A percentile compares a stretch with the other conserved stretches of the same genome.
phyloP scores from a whole-genome alignment of 2,888 invertebrate species.

The Ectemnius continuus region DNA sequence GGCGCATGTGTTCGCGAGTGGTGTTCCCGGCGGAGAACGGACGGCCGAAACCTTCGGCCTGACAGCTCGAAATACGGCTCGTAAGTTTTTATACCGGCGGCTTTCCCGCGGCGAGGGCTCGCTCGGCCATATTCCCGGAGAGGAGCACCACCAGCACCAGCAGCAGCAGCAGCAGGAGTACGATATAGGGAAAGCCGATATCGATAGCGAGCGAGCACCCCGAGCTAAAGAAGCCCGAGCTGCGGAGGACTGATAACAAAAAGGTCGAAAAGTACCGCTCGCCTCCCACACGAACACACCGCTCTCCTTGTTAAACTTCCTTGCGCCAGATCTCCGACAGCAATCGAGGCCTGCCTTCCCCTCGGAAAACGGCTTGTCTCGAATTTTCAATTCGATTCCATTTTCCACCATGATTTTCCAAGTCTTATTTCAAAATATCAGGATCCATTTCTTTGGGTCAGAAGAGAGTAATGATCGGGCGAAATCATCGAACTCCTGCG shows the following conservation, averaged over 20 bases:
- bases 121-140: slow-evolving; percentile 45
- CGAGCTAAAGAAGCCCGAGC: slow-evolving; percentile 35
- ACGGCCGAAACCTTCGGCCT: slow-evolving; percentile 54
- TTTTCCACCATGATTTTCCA: no score
- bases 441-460: neutral
- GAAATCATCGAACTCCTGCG: slow-evolving; percentile 11
- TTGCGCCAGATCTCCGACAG: neutral
- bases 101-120: slow-evolving; percentile 12
- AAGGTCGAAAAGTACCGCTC: slow-evolving; percentile 46
- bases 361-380: neutral
- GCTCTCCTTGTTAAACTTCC: neutral
- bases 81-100: slow-evolving; percentile 60
- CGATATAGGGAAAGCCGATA: slow-evolving; percentile 16
- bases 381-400: no score
- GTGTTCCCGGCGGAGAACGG: slow-evolving; percentile 10
- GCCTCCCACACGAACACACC: no score
- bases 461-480: slow-evolving; percentile 29
- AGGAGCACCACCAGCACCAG: slow-evolving; percentile 38
- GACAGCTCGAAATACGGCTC: slow-evolving; percentile 63
- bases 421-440: neutral
- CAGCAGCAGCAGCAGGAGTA: no score
- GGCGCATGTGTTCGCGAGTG: slow-evolving; percentile 47
- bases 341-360: neutral
- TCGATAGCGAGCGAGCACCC: slow-evolving; percentile 40
- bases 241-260: slow-evolving; percentile 67